Conservation (phyloP, 2,888 invertebrate genomes). For the Salticus scenicus region DNA sequence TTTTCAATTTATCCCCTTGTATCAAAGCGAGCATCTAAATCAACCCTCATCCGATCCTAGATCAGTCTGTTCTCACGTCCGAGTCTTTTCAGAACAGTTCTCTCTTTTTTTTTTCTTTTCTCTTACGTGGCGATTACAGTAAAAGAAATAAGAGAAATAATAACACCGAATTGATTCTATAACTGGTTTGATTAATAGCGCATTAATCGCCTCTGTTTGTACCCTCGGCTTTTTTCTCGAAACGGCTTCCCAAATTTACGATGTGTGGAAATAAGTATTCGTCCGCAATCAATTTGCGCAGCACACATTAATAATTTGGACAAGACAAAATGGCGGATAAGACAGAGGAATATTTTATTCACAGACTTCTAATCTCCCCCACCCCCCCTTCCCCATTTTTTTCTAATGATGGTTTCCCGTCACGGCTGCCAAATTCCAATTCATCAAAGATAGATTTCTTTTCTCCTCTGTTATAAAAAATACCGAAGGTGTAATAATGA, state of each 20-base stretch:
- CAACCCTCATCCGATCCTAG: slow-evolving; percentile 43
- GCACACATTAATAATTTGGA: slow-evolving; percentile 66
- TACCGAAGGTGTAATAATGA: slow-evolving; percentile 59
- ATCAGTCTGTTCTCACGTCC: slow-evolving; percentile 54
- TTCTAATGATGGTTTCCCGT: slow-evolving; percentile 59
- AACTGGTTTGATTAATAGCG: slow-evolving; percentile 67
- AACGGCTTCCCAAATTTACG: slow-evolving; percentile 36
- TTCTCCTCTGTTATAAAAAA: not conserved
- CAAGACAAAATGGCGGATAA: slow-evolving; percentile 39
- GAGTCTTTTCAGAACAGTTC: not conserved
- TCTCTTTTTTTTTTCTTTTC: too few relatives aligned
- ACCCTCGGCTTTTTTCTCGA: not conserved
- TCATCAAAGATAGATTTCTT: slow-evolving; percentile 40
- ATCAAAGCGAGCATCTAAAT: slow-evolving; percentile 60
- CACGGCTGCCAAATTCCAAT: slow-evolving; percentile 64
- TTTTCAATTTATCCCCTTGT: slow-evolving; percentile 37
- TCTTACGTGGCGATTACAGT: not conserved
- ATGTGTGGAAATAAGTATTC: slow-evolving; percentile 65
- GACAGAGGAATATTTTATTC: slow-evolving; percentile 16
- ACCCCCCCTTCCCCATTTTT: slow-evolving; percentile 2
- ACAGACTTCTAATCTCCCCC: not conserved
- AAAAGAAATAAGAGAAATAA: slow-evolving; percentile 5
- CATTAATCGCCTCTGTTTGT: slow-evolving; percentile 60
- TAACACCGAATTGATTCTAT: slow-evolving; percentile 29
- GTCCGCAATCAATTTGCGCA: slow-evolving; percentile 55